phyloP scores from a whole-genome alignment of 2,797 vertebrate genomes.

The Merluccius polli region DNA sequence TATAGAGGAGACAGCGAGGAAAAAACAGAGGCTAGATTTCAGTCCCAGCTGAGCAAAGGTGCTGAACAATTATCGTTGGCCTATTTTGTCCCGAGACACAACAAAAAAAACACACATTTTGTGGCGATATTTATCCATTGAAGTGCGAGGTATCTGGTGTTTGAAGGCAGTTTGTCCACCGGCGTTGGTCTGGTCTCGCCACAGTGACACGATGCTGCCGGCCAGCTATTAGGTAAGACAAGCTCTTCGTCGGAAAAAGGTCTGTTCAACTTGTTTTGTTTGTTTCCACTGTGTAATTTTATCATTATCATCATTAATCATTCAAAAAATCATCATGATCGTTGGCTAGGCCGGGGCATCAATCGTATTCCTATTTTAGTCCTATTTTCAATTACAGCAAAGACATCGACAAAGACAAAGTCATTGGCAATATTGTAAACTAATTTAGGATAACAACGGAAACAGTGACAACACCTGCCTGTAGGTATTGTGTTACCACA shows the following conservation, averaged over 20 bases:
- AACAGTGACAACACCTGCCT: background rate
- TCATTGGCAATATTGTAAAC: background rate
- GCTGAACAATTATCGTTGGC: background rate
- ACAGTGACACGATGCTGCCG: background rate
- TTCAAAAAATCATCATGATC: background rate
- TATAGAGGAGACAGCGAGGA: background rate
- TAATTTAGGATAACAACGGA: background rate
- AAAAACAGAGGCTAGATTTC: background rate
- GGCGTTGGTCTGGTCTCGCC: background rate
- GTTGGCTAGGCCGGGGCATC: background rate
- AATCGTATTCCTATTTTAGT: background rate
- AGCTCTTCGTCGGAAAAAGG: background rate
- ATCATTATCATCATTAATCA: background rate
- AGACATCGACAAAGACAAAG: no score
- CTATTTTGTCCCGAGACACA: background rate
- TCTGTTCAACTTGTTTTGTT: background rate
- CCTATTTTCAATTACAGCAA: background rate
- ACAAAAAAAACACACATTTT: background rate
- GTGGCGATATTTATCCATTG: background rate
- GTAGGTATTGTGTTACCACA: background rate
- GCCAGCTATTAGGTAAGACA: background rate
- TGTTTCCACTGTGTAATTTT: background rate
- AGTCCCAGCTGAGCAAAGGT: background rate
- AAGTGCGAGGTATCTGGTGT: background rate
- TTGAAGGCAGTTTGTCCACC: background rate